Evolutionary conservation across 2,888 invertebrate genomes (phyloP), one percentile per base, ranked within the genome.

Genomic region (Criorhina ranunculi): DNA sequence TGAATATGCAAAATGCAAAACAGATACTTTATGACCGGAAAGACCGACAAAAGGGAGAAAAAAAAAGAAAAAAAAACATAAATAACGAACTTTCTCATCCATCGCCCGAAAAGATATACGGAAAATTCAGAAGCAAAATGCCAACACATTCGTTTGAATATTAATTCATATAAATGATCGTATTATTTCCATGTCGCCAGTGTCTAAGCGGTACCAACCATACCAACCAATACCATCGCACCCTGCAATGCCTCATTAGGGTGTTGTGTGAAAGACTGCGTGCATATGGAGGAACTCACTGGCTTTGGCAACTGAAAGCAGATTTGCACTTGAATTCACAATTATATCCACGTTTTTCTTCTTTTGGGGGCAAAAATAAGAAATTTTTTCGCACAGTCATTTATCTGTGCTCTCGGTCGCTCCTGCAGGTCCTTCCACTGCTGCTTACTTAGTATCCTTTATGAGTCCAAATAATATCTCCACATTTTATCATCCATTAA

Each of bases 251-350:
- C 37, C 42, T 67, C 66, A 59, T 60, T 78, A 66, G 66, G 42
- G 60, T 66, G 46, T 40, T 53, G 24, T 55, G 49, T 49, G 42
- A 37, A 57, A 69, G 73, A 79, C 75, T 75, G 40, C 51, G 46
- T 79, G 73, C 83, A 83, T 83, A 83, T 83, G 83, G 79, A 66
- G 55, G 33, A 64, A 51, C 69, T 83, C 67, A 51, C 51, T 64
- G 24, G 33, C 57, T 79, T 83, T 83, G 83, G 83, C 83, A 83
- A 79, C 82, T 35, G 37, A 79, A 75, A 76, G 73, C 73, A 79
- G 79, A 67, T 83, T 83, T 83, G 73, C 83, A 78, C 79, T 83
- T 83, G 72, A 83, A 73, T 83, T 83, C 83, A 83, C 83, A 83
- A 83, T 83, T 78, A 60, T 57, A 33, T 15, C 11, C 46, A 31